Conservation (phyloP, 1,140 invertebrate species). For the Gonatopus flavifemur region DNA sequence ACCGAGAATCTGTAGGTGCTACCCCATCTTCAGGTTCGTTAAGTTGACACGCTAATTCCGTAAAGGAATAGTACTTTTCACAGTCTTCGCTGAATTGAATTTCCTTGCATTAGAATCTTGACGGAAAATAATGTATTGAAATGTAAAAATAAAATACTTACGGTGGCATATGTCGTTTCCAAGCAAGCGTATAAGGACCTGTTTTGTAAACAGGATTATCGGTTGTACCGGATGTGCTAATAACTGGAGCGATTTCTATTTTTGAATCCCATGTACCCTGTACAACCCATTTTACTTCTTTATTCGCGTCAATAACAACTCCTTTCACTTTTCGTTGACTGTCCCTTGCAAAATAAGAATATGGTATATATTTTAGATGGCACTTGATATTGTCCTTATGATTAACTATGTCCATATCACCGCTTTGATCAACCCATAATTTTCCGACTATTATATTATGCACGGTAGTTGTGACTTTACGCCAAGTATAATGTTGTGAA, state of each 20-base stretch:
- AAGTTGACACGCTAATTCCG: conserved; percentile 89
- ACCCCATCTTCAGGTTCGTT: conserved; percentile 93
- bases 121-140: neutral
- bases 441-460: conserved; percentile 99
- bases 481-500: conserved; percentile 93
- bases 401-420: conserved; percentile 97
- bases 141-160: conserved; percentile 55
- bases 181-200: conserved; percentile 78
- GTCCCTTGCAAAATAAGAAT: conserved; percentile 97
- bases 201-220: conserved; percentile 92
- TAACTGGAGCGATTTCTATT: conserved; percentile 92
- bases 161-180: conserved; percentile 80
- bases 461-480: conserved; percentile 97
- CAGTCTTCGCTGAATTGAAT: conserved; percentile 62
- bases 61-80: conserved; percentile 92
- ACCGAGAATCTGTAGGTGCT: conserved; percentile 93
- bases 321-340: conserved; percentile 86
- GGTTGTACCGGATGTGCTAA: conserved; percentile 68
- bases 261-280: conserved; percentile 94
- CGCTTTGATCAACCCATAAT: conserved; percentile 99
- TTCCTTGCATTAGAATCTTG: neutral
- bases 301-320: conserved; percentile 69
- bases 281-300: conserved; percentile 78
- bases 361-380: conserved; percentile 94
- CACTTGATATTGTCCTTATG: conserved; percentile 88